Percentiles rank a stretch among this genome's conserved stretches.
Evolutionary conservation across 2,888 invertebrate species (phyloP).

Genomic region (Agonum fuliginosum): DNA sequence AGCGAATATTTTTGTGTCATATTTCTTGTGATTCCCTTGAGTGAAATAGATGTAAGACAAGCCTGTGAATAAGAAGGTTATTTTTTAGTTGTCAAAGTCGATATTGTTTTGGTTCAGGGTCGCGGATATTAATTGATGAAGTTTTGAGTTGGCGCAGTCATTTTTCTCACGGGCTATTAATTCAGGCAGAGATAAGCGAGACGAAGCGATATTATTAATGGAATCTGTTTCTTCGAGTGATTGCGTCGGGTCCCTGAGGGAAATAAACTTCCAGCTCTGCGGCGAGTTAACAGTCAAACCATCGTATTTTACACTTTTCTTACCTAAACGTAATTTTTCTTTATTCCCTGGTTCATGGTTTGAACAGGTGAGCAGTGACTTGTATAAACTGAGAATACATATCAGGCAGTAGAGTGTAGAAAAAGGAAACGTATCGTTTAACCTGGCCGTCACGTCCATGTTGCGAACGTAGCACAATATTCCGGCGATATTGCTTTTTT

Average conservation of each 20-base stretch:
- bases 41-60: constrained; percentile 8
- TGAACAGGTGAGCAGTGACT: constrained; percentile 15
- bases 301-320: no score
- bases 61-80: constrained; percentile 10
- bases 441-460: constrained; percentile 45
- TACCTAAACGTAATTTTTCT: no score
- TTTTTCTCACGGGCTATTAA: constrained; percentile 53
- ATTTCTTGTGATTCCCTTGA: not conserved
- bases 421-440: constrained; percentile 28
- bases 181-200: constrained; percentile 42
- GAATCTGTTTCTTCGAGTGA: constrained; percentile 51
- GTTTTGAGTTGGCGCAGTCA: constrained; percentile 31
- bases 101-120: not conserved
- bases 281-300: not conserved
- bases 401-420: not conserved
- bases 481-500: constrained; percentile 52
- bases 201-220: constrained; percentile 52
- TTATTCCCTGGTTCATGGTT: not conserved
- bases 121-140: constrained; percentile 22
- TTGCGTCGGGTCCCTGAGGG: constrained; percentile 24
- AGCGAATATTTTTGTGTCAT: no score
- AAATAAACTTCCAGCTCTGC: constrained; percentile 39
- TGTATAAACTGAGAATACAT: constrained; percentile 1
- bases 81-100: not conserved
- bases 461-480: constrained; percentile 46